These are phyloP conservation scores for Dicrurus megarhynchus DNA, from an alignment of 2,113 vertebrate genomes.

Conservation along the genomic window DNA sequence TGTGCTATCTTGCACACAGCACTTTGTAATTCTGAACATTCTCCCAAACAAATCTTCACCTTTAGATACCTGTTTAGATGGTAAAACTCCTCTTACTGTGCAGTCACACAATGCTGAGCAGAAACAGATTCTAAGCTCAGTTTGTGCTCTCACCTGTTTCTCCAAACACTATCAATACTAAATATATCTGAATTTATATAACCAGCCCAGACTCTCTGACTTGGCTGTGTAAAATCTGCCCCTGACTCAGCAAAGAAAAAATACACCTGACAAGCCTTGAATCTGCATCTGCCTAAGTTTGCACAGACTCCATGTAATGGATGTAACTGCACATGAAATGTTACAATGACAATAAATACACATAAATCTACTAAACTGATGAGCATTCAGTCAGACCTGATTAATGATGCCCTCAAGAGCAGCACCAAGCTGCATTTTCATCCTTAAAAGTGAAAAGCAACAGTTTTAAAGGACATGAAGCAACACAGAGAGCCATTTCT, in stretches of 20 bases:
- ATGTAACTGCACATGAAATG: constrained; percentile 24
- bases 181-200: background rate
- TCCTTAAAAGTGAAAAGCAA: constrained; percentile 18
- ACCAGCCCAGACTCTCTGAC: background rate
- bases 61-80: background rate
- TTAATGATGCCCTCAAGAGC: constrained; percentile 21
- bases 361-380: constrained; percentile 42
- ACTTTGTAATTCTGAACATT: background rate
- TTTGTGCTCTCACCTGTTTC: background rate
- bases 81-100: background rate
- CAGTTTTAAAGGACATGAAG: constrained; percentile 6
- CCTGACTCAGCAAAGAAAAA: background rate
- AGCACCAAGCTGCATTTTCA: constrained; percentile 11
- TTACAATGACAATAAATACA: constrained; percentile 36
- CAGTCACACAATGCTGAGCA: background rate
- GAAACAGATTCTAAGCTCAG: background rate
- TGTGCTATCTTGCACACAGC: background rate
- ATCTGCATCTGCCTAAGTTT: background rate
- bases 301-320: background rate
- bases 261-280: background rate
- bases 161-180: background rate
- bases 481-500: background rate
- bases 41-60: background rate
- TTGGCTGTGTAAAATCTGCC: background rate
- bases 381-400: constrained; percentile 22